These are phyloP conservation scores for Eilema griseolum DNA, from an alignment of 2,888 invertebrate genomes.

Conservation along the genomic window DNA sequence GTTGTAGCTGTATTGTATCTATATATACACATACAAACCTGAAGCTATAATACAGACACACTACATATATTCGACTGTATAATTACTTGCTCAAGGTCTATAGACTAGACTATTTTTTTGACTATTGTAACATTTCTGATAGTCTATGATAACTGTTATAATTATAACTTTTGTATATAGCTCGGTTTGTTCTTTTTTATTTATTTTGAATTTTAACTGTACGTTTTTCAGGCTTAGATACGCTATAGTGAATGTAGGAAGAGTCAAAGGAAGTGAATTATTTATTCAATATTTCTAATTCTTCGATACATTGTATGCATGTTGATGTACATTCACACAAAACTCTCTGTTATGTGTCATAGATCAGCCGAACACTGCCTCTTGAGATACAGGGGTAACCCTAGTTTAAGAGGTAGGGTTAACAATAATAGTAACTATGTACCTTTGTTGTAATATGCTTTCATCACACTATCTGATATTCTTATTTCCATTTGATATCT, in stretches of 20 bases:
- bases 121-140: constrained; percentile 25
- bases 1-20: no score
- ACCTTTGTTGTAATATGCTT: no score
- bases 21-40: constrained; percentile 9
- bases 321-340: no score
- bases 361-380: no score
- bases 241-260: not conserved
- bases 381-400: no score
- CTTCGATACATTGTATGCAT: not conserved
- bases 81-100: constrained; percentile 39
- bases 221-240: not conserved
- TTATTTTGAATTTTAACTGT: no score
- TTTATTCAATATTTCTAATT: not conserved
- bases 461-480: no score
- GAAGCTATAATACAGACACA: not conserved
- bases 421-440: no score
- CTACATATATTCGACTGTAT: constrained; percentile 23
- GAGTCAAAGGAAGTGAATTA: not conserved
- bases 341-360: no score
- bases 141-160: constrained; percentile 21
- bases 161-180: constrained; percentile 25
- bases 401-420: no score
- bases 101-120: constrained; percentile 44
- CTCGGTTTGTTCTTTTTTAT: constrained; percentile 16
- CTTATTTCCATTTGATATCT: no score